These are phyloP conservation scores for Psittacula echo DNA, from an alignment of 2,797 vertebrate genomes.

Conservation along the genomic window DNA sequence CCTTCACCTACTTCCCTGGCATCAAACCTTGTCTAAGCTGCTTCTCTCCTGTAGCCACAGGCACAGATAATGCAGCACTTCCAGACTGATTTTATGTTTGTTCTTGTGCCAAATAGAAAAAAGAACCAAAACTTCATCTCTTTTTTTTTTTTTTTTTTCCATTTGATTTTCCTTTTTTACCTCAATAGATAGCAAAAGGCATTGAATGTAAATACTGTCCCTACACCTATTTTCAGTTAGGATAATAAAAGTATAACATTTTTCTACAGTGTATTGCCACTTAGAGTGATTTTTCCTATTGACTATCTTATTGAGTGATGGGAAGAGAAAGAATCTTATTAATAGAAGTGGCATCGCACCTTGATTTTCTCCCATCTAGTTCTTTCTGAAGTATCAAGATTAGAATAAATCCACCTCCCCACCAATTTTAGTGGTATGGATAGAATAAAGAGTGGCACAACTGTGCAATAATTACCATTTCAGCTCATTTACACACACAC, in stretches of 20 bases:
- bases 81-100: neutral
- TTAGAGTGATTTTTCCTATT: neutral
- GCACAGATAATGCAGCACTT: neutral
- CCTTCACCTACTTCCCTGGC: neutral
- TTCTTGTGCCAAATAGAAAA: neutral
- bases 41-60: neutral
- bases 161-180: neutral
- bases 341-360: neutral
- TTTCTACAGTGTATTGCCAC: neutral
- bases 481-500: neutral
- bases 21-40: no score
- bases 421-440: neutral
- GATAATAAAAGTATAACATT: neutral
- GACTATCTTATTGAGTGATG: neutral
- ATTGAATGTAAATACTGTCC: neutral
- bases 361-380: neutral
- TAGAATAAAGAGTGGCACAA: neutral
- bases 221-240: neutral
- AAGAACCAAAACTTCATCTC: neutral
- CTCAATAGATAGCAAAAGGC: neutral
- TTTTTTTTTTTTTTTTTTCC: neutral
- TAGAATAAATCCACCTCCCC: neutral
- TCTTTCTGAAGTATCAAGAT: neutral
- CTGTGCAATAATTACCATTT: neutral
- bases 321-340: neutral